Evolutionary conservation across 2,888 invertebrate genomes (phyloP), one percentile per base, ranked within the genome.

Genomic region (Drosophila formosana): DNA sequence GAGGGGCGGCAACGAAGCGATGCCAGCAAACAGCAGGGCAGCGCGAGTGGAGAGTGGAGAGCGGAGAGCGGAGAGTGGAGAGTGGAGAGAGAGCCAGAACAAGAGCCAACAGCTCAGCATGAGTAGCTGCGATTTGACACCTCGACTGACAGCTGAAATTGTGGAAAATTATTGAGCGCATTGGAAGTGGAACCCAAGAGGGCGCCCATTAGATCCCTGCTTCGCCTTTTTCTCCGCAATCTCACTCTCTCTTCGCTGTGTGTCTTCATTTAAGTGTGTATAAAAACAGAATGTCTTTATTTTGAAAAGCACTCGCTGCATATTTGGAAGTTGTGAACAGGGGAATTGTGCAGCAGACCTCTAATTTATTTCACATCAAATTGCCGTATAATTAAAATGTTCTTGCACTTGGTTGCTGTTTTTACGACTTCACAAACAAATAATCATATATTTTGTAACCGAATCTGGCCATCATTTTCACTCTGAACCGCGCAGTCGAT

Each of bases 41-140:
- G 53, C 41, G 56, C 11, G 23, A 30, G 30, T 9, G 45, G 23
- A 23, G 23, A 30, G 30, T 9, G 45, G 23, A 23, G 46, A 58
- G 75, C 90, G 25, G 37, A 11, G 37, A 5, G 37, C 4, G 49
- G 34, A 55, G 41, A 32, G 18, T 11, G 46, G n/a, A 18, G 25
- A 18, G 23, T 46, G 3, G 26, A 52, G 6, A 13, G 25, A 43
- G 57, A 57, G 46, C 41, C 53, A 23, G 37, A n/a, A 4, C n/a
- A 11, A 37, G 37, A 37, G 37, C 37, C 37, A 46, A 53, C 34
- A 62, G 78, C 92, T 90, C 92, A 92, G 92, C 92, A 91, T 92
- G 92, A 91, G 92, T 92, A 92, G 92, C 92, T 92, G 92, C 89
- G 92, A 91, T 92, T 90, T 91, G 91, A 92, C 92, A 92, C 92